These are phyloP conservation scores for Odontamblyopus rebecca DNA, from an alignment of 2,797 vertebrate genomes.

Conservation along the genomic window DNA sequence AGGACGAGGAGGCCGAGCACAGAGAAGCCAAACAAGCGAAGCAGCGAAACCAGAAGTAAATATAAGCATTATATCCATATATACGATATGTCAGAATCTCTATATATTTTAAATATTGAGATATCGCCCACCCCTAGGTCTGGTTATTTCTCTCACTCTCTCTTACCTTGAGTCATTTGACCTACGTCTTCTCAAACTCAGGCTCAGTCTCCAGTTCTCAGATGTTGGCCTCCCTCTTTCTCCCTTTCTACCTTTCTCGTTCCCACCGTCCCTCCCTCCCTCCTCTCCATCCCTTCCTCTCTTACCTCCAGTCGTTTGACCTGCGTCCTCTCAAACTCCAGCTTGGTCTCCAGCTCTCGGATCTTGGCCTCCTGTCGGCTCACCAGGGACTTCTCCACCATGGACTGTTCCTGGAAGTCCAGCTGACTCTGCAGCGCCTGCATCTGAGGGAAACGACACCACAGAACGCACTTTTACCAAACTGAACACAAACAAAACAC, in stretches of 20 bases:
- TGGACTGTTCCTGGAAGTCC: slow-evolving; percentile 95
- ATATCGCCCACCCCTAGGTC: no score
- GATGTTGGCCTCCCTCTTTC: slow-evolving; percentile 86
- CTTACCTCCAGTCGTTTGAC: slow-evolving; percentile 95
- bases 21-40: no score
- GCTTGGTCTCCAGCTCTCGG: slow-evolving; percentile 91
- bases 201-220: slow-evolving; percentile 92
- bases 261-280: background rate
- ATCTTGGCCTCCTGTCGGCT: slow-evolving; percentile 95
- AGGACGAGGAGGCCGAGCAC: no score
- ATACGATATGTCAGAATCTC: no score
- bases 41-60: no score
- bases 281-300: background rate
- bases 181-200: slow-evolving; percentile 96
- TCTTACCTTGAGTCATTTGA: slow-evolving; percentile 93
- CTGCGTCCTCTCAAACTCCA: slow-evolving; percentile 97
- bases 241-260: background rate
- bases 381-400: slow-evolving; percentile 96
- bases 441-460: slow-evolving; percentile 71
- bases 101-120: no score
- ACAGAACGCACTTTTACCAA: background rate
- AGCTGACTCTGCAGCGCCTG: slow-evolving; percentile 94
- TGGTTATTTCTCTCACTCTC: background rate
- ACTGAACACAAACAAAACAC: background rate
- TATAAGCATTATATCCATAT: no score